These are phyloP conservation scores for Ondatra zibethicus DNA, from an alignment of 2,113 vertebrate species.

Conservation along the genomic window DNA sequence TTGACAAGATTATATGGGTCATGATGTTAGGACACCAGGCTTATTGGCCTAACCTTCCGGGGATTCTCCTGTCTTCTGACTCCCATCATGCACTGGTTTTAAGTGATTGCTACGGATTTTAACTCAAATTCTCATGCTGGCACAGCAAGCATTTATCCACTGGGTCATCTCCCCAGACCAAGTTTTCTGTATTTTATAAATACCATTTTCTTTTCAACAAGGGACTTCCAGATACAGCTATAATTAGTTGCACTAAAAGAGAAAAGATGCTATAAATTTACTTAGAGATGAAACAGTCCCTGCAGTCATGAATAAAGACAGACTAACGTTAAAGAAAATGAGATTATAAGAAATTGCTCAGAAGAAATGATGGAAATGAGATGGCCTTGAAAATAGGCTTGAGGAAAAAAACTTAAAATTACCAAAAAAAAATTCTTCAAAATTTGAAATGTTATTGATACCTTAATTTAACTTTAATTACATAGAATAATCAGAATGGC, in stretches of 20 bases:
- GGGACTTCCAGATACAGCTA: neutral
- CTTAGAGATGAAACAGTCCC: neutral
- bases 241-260: neutral
- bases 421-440: neutral
- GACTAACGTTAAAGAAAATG: neutral
- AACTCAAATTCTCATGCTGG: neutral
- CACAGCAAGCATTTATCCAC: neutral
- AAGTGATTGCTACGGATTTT: neutral
- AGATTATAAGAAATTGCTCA: neutral
- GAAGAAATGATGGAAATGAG: neutral
- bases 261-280: neutral
- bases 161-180: neutral
- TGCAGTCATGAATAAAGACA: neutral
- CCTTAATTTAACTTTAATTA: neutral
- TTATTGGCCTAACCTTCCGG: neutral
- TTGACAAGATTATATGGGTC: neutral
- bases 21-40: neutral
- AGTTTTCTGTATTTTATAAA: neutral
- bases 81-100: neutral
- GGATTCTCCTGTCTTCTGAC: neutral
- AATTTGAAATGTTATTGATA: neutral
- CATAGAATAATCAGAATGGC: neutral
- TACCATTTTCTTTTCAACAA: neutral
- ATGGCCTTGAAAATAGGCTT: neutral
- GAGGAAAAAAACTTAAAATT: neutral